Evolutionary conservation across 2,113 vertebrate species (phyloP).

Genomic region (Macrotis lagotis): DNA sequence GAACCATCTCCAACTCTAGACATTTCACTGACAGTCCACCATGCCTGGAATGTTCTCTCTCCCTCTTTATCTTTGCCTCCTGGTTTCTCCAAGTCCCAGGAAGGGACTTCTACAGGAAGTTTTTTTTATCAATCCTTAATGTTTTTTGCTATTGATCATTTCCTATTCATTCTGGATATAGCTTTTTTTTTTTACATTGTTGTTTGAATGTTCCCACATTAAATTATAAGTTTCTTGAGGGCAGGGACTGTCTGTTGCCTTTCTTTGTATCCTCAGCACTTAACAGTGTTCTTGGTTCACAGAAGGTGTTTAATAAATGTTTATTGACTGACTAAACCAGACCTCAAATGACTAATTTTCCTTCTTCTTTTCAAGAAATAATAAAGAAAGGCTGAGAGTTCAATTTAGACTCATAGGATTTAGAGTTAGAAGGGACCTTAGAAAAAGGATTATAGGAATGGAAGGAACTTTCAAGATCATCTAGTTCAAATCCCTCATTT

Average conservation of each 20-base stretch:
- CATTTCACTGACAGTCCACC: neutral
- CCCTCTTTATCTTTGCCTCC: neutral
- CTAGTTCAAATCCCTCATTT: neutral
- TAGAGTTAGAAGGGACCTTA: neutral
- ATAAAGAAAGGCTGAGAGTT: neutral
- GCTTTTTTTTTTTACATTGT: neutral
- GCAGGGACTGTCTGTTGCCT: neutral
- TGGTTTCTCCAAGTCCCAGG: neutral
- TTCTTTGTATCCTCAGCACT: neutral
- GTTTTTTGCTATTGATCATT: neutral
- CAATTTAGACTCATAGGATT: neutral
- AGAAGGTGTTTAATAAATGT: neutral
- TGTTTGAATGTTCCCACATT: neutral
- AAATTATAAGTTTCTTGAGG: neutral
- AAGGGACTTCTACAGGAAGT: too few relatives aligned
- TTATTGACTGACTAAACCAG: neutral
- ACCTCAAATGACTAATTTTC: neutral
- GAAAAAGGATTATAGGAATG: neutral
- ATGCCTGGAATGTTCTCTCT: neutral
- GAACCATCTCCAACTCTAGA: neutral
- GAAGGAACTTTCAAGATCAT: neutral
- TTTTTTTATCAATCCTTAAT: neutral
- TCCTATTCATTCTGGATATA: neutral
- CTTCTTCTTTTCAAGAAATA: neutral
- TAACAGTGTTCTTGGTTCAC: neutral